Conservation (phyloP, 2,888 invertebrate genomes). For the Cheilosia vernalis region DNA sequence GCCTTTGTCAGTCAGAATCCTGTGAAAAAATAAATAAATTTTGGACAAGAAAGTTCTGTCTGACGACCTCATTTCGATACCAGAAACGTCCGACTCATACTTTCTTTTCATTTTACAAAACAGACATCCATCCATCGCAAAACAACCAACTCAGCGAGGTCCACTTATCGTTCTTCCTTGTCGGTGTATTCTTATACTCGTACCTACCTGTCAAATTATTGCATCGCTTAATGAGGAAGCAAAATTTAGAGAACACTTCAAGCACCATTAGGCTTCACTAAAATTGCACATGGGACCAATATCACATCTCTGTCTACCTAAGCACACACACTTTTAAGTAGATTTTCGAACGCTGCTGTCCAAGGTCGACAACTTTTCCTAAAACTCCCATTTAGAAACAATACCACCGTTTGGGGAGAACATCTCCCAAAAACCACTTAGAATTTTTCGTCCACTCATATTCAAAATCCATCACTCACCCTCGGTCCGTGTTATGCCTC, state of each 20-base stretch:
- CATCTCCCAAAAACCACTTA: slow-evolving; percentile 47
- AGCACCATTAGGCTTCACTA: not conserved
- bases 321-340: not conserved
- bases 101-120: too few relatives aligned
- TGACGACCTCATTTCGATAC: too few relatives aligned
- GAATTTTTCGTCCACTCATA: slow-evolving; percentile 43
- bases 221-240: not conserved
- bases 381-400: not conserved
- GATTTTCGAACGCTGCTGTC: too few relatives aligned
- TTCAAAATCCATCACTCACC: slow-evolving; percentile 51
- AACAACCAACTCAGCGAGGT: too few relatives aligned
- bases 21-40: too few relatives aligned
- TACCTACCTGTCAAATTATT: too few relatives aligned
- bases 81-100: too few relatives aligned
- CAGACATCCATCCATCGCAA: too few relatives aligned
- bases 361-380: not conserved
- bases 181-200: too few relatives aligned
- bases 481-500: not conserved
- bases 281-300: not conserved
- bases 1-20: too few relatives aligned
- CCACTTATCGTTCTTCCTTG: too few relatives aligned
- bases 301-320: not conserved
- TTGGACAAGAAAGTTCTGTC: too few relatives aligned
- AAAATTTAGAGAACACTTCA: not conserved
- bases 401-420: not conserved